These are phyloP conservation scores for Proterorhinus semilunaris DNA, from an alignment of 2,113 vertebrate genomes.

Conservation along the genomic window DNA sequence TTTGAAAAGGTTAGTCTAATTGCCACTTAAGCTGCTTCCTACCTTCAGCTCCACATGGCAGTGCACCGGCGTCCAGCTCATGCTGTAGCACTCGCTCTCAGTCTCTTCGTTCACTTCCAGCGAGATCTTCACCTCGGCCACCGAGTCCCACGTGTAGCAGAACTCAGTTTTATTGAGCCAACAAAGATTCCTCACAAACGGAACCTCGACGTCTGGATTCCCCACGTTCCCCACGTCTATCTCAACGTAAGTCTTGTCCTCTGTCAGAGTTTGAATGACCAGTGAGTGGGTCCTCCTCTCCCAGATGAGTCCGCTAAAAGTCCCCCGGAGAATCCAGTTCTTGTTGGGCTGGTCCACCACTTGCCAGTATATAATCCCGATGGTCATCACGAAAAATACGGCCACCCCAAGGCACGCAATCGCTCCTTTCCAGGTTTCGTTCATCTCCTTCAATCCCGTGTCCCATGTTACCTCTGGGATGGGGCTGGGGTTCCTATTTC, in stretches of 20 bases:
- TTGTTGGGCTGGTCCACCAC: conserved; percentile 88
- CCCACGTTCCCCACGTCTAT: conserved; percentile 80
- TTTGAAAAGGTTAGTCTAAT: too few species aligned
- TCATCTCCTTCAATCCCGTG: conserved; percentile 85
- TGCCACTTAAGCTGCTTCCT: conserved; percentile 13
- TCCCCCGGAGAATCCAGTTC: conserved; percentile 89
- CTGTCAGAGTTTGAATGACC: conserved; percentile 80
- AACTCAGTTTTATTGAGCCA: conserved; percentile 87
- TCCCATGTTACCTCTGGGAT: conserved; percentile 84
- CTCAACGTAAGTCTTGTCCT: conserved; percentile 79
- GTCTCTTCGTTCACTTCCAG: conserved; percentile 73
- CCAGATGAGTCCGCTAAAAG: conserved; percentile 84
- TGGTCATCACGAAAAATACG: conserved; percentile 90
- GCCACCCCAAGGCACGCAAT: conserved; percentile 88
- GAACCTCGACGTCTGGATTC: conserved; percentile 76
- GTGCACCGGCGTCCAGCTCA: conserved; percentile 83
- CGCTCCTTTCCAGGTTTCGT: conserved; percentile 91
- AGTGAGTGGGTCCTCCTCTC: conserved; percentile 82
- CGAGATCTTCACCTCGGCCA: conserved; percentile 82
- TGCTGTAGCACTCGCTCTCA: conserved; percentile 83
- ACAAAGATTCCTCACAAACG: conserved; percentile 84
- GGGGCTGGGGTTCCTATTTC: conserved; percentile 80
- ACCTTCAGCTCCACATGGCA: conserved; percentile 86
- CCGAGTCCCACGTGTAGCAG: conserved; percentile 88
- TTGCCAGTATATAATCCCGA: conserved; percentile 94